Conservation (phyloP, 2,113 vertebrate genomes). For the Cettia cetti region DNA sequence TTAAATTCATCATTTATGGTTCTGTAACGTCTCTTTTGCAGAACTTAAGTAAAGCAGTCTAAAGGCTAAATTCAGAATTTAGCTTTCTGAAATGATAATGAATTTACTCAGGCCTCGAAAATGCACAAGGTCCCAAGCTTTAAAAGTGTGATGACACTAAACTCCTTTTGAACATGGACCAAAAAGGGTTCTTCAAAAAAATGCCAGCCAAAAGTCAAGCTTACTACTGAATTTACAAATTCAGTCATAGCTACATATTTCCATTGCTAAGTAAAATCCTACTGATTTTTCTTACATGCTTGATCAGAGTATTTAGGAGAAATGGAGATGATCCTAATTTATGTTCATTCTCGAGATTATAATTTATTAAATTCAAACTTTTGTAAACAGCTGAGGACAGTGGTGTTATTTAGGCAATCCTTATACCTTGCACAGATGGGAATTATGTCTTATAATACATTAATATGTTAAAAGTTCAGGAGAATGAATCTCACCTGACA, state of each 20-base stretch:
- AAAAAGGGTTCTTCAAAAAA: neutral
- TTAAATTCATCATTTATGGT: neutral
- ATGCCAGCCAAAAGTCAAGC: neutral
- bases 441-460: neutral
- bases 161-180: neutral
- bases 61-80: neutral
- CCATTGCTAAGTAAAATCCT: neutral
- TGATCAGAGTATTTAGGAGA: neutral
- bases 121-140: neutral
- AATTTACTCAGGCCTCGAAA: neutral
- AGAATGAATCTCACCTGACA: neutral
- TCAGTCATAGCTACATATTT: neutral
- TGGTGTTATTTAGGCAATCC: neutral
- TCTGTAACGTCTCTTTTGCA: neutral
- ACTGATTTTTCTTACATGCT: neutral
- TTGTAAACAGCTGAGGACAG: neutral
- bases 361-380: neutral
- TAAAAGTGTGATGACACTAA: neutral
- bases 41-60: neutral
- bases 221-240: neutral
- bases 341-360: neutral
- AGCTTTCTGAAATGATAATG: neutral
- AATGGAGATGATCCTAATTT: neutral
- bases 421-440: neutral
- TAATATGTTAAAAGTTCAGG: neutral